phyloP scores from a whole-genome alignment of 2,888 invertebrate species.

The Pardosa pseudoannulata region DNA sequence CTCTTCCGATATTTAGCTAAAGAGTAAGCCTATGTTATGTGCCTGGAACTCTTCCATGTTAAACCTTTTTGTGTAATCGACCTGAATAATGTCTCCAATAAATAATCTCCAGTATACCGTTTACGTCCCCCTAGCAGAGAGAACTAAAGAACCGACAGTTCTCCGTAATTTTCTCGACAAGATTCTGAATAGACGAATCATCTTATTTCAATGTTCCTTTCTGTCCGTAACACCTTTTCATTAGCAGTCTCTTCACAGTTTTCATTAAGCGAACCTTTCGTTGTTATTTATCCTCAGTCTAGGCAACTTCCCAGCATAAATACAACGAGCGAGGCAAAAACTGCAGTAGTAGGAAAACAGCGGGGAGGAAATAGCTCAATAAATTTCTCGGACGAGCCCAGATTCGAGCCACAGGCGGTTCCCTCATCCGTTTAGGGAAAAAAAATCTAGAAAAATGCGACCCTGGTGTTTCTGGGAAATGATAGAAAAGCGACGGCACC shows the following conservation, averaged over 20 bases:
- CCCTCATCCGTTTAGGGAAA: slow-evolving; percentile 18
- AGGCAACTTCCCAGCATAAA: slow-evolving; percentile 2
- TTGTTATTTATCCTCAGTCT: slow-evolving; percentile 29
- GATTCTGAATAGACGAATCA: background rate
- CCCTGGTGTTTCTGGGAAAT: slow-evolving; percentile 39
- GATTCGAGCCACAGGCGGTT: slow-evolving; percentile 36
- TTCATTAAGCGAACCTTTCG: background rate
- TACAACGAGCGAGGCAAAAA: background rate
- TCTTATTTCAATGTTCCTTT: background rate
- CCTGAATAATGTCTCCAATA: too few relatives aligned
- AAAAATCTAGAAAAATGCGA: slow-evolving; percentile 33
- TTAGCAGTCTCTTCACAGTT: slow-evolving; percentile 31
- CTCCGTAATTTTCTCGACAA: background rate
- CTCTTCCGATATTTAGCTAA: too few relatives aligned
- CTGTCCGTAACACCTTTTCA: slow-evolving; percentile 23
- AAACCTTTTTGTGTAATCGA: too few relatives aligned
- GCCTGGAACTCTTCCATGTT: too few relatives aligned
- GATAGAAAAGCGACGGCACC: slow-evolving; percentile 11
- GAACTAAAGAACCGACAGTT: too few relatives aligned
- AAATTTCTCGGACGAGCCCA: slow-evolving; percentile 50
- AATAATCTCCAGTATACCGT: too few relatives aligned
- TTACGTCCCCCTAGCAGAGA: too few relatives aligned
- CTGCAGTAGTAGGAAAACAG: background rate
- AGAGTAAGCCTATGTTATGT: too few relatives aligned
- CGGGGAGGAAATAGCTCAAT: slow-evolving; percentile 48